Conservation (phyloP, 1,140 invertebrate genomes). For the Magallana gigas region DNA sequence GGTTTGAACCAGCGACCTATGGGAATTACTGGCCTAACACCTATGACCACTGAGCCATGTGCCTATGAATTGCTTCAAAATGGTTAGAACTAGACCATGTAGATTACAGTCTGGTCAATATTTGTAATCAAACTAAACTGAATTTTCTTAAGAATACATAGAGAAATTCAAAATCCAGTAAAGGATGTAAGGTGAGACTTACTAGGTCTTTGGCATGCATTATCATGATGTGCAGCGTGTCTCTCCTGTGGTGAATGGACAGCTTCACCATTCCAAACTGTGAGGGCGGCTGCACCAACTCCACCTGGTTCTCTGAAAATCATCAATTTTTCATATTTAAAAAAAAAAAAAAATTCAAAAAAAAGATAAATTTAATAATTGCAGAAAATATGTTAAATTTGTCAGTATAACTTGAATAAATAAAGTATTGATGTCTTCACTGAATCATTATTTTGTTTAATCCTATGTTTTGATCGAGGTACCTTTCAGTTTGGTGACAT, state of each 20-base stretch:
- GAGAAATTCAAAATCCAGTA: too few species aligned
- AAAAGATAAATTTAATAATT: not conserved
- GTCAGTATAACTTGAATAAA: not conserved
- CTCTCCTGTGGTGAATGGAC: constrained; percentile 90
- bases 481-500: constrained; percentile 85
- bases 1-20: too few species aligned
- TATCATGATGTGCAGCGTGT: constrained; percentile 90
- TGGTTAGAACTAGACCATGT: too few species aligned
- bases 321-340: not conserved
- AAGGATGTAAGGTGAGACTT: constrained; percentile 75
- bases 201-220: constrained; percentile 92
- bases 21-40: too few species aligned
- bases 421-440: not conserved
- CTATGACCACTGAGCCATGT: too few species aligned
- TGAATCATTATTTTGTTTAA: too few species aligned
- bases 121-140: too few species aligned
- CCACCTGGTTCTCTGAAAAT: constrained; percentile 54
- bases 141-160: too few species aligned
- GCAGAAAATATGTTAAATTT: too few species aligned
- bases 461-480: not conserved
- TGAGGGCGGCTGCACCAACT: constrained; percentile 49
- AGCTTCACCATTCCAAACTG: constrained; percentile 85
- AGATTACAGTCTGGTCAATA: too few species aligned
- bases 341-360: constrained; percentile 2
- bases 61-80: too few species aligned